phyloP scores from a whole-genome alignment of 2,797 vertebrate genomes.

The Halcyon leucocephala region DNA sequence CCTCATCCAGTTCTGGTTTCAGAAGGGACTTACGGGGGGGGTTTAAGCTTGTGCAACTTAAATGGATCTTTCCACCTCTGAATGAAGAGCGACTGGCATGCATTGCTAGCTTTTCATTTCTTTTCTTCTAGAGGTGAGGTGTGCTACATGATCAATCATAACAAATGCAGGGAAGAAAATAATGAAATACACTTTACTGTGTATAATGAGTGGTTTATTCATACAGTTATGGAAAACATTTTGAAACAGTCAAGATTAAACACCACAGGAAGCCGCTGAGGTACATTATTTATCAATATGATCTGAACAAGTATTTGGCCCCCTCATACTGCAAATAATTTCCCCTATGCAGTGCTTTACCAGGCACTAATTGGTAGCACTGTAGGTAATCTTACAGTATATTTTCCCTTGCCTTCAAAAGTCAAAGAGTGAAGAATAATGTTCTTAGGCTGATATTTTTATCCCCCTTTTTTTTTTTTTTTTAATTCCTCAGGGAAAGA shows the following conservation, averaged over 20 bases:
- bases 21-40: neutral
- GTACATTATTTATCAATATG: conserved; percentile 55
- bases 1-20: neutral
- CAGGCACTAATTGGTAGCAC: conserved; percentile 46
- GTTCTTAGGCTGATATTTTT: conserved; percentile 23
- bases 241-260: conserved; percentile 50
- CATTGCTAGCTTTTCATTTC: neutral
- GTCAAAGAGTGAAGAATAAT: conserved; percentile 9
- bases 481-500: neutral
- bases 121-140: neutral
- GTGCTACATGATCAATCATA: neutral
- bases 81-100: neutral
- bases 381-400: neutral
- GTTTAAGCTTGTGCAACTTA: neutral
- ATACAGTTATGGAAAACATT: conserved; percentile 51
- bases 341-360: neutral
- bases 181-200: conserved; percentile 7
- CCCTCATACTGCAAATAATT: conserved; percentile 35
- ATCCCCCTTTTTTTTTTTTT: neutral
- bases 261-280: conserved; percentile 18
- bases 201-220: conserved; percentile 45
- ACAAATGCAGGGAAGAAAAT: conserved; percentile 3
- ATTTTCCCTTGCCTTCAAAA: conserved; percentile 39
- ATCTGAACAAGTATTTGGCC: conserved; percentile 11
- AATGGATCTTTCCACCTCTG: neutral